Percentiles rank a stretch among this genome's conserved stretches.
Evolutionary conservation across 2,888 invertebrate genomes (phyloP).

Genomic region (Anarsia innoxiella): DNA sequence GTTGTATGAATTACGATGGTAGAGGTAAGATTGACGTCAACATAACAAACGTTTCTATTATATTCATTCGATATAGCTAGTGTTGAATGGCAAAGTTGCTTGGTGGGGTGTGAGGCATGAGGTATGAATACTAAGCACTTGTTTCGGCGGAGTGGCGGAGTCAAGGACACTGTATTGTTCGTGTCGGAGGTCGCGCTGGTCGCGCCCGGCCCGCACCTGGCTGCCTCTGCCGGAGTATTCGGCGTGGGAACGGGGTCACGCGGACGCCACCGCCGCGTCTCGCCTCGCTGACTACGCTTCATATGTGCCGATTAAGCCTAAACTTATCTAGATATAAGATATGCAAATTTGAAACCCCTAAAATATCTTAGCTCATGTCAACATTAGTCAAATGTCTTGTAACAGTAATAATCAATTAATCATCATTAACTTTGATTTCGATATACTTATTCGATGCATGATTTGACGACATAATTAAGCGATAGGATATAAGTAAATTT

Average conservation of each 20-base stretch:
- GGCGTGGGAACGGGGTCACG: slow-evolving; percentile 69
- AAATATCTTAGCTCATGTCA: too few species aligned
- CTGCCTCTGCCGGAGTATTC: slow-evolving; percentile 22
- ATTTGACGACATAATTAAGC: too few species aligned
- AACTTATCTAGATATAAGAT: too few species aligned
- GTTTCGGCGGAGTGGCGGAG: slow-evolving; percentile 21
- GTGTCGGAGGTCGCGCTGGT: slow-evolving; percentile 35
- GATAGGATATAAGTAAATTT: too few species aligned
- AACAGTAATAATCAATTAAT: too few species aligned
- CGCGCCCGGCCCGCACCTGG: slow-evolving; percentile 24
- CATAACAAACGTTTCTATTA: neutral
- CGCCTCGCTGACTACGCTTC: slow-evolving; percentile 47
- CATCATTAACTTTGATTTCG: too few species aligned
- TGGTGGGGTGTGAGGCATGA: neutral
- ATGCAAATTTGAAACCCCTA: too few species aligned
- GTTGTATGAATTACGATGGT: too few species aligned
- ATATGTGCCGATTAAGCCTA: slow-evolving; percentile 20
- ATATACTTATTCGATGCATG: too few species aligned
- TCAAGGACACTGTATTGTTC: slow-evolving; percentile 31
- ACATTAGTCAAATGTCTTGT: too few species aligned
- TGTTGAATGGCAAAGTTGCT: neutral
- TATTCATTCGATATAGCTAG: neutral
- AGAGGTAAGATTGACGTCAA: slow-evolving; percentile 8
- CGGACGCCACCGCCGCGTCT: slow-evolving; percentile 58
- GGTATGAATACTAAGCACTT: slow-evolving; percentile 4